Base-by-base conservation (phyloP, 2,113 vertebrate species). In the Irena cyanogastra region DNA sequence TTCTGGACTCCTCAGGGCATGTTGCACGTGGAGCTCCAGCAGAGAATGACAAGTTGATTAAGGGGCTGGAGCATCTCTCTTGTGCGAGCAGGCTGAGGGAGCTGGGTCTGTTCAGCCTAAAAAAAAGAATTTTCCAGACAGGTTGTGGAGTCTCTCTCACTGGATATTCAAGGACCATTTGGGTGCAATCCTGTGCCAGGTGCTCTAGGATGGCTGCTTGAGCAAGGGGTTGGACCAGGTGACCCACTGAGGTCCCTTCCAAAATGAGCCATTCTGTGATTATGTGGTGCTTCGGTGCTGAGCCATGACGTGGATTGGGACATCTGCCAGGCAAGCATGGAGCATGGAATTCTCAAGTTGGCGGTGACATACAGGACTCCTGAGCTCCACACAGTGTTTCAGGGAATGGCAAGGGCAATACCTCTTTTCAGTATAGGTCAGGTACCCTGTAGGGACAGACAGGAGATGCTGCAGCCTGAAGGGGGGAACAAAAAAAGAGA, bases 291-390 rank as follows among this genome's bases (percentile, higher is more conserved):
- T 50, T 47, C 0, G 0, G 8, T 26, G 68, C 54, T 50, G 71
- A 47, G 54, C 45, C 22, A 0, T 27, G 56, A 5, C 14, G 3
- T 6, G 8, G 52, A 1, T 2, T 24, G 50, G 33, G 33, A 45
- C 10, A 17, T 19, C 20, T 47, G 22, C 24, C 31, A 10, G 49
- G 68, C n/a, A 10, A 28, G 37, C 8, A 1, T 1, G 59, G 27
- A 31, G 21, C 2, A 0, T 11, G 33, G 41, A 13, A 60, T 6
- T 31, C 3, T 17, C 12, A 2, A 30, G n/a, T 1, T 49, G 70
- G 30, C 0, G 0, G 16, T 44, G 60, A 2, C 1, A 2, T 2
- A 1, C 9, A 12, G 49, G 26, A 1, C 5, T 0, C 16, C 10
- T 4, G 26, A 50, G 13, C 16, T 68, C 6, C 9, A 5, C 22